Evolutionary conservation across 2,797 vertebrate genomes (phyloP).

Genomic region (Periparus ater): DNA sequence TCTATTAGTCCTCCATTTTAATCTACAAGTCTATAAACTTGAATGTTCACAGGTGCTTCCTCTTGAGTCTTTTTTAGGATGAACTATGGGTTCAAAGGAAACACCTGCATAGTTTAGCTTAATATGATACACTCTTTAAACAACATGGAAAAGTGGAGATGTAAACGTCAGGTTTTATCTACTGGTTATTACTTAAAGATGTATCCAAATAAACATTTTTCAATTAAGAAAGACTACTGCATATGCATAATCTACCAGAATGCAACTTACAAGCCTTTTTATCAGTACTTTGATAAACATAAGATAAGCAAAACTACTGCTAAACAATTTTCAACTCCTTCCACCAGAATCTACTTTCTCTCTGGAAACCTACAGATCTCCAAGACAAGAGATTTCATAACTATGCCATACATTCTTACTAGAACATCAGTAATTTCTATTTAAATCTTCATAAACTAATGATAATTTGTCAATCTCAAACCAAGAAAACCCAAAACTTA

Average conservation of each 20-base stretch:
- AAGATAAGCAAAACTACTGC: not conserved
- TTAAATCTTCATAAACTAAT: not conserved
- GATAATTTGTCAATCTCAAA: not conserved
- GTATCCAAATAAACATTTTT: not conserved
- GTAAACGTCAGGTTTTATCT: not conserved
- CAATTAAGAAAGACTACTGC: not conserved
- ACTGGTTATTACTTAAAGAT: not conserved
- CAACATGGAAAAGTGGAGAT: not conserved
- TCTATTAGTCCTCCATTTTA: not conserved
- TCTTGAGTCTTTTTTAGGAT: conserved; percentile 51
- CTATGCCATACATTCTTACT: not conserved
- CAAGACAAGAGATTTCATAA: not conserved
- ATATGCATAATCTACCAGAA: not conserved
- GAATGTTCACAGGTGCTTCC: conserved; percentile 48
- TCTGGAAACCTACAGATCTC: not conserved
- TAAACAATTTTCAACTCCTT: not conserved
- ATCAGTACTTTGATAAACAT: not conserved
- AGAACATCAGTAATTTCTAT: not conserved
- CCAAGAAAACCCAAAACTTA: not conserved
- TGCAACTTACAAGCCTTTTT: not conserved
- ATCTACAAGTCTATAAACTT: not conserved
- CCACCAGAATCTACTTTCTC: not conserved
- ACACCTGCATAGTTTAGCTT: conserved; percentile 40
- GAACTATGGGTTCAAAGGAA: conserved; percentile 47
- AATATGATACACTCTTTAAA: not conserved